Evolutionary conservation across 2,888 invertebrate genomes (phyloP).

Genomic region (Thereva unica): DNA sequence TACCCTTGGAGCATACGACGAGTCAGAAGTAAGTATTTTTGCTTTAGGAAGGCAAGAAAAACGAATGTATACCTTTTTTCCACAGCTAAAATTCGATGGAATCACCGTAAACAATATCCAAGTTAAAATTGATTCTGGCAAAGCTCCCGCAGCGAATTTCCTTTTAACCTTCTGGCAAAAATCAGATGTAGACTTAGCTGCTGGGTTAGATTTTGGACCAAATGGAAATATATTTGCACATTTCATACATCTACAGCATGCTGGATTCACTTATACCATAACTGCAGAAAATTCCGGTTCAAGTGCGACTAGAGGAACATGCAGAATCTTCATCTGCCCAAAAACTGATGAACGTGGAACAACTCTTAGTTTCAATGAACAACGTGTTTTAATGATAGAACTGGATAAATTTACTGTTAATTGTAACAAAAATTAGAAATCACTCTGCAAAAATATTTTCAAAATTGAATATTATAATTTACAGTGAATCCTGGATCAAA

Average conservation of each 20-base stretch:
- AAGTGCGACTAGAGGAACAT: conserved; percentile 62
- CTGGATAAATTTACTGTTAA: conserved; percentile 68
- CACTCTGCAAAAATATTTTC: neutral
- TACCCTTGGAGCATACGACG: conserved; percentile 62
- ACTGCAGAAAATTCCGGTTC: conserved; percentile 63
- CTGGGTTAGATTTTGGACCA: conserved; percentile 78
- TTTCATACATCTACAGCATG: conserved; percentile 79
- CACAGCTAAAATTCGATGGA: conserved; percentile 38
- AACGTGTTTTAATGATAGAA: conserved; percentile 67
- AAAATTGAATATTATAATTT: neutral
- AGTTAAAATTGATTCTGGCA: conserved; percentile 46
- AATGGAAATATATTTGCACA: conserved; percentile 72
- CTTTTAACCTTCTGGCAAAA: conserved; percentile 78
- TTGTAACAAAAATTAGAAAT: conserved; percentile 59
- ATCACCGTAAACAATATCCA: conserved; percentile 45
- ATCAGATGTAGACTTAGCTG: conserved; percentile 77
- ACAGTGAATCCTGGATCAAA: conserved; percentile 72
- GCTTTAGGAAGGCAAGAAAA: conserved; percentile 23
- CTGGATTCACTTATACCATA: conserved; percentile 69
- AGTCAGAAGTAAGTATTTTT: conserved; percentile 57
- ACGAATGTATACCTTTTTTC: neutral
- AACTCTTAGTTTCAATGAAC: conserved; percentile 63
- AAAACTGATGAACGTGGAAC: conserved; percentile 68
- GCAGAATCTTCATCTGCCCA: conserved; percentile 70
- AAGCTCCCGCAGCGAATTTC: conserved; percentile 59